phyloP scores from a whole-genome alignment of 2,113 vertebrate genomes.

The Proteles cristata region DNA sequence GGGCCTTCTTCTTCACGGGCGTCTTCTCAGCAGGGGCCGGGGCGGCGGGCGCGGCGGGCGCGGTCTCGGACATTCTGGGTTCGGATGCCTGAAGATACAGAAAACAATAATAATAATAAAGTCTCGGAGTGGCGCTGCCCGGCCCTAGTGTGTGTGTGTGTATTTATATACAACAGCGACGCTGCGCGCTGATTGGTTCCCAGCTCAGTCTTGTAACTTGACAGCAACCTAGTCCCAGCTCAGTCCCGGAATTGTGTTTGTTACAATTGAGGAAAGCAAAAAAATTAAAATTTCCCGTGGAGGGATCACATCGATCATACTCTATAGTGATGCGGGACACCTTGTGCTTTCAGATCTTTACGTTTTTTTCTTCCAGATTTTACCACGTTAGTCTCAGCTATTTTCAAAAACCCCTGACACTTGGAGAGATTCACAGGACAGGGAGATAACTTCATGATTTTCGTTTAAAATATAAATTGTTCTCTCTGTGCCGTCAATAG shows the following conservation, averaged over 20 bases:
- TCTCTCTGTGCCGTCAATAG: not conserved
- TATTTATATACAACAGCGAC: not conserved
- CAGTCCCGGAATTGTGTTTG: not conserved
- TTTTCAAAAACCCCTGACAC: not conserved
- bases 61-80: not conserved
- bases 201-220: slow-evolving; percentile 71
- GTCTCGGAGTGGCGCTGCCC: not conserved
- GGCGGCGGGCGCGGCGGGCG: not conserved
- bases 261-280: slow-evolving; percentile 60
- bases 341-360: slow-evolving; percentile 22
- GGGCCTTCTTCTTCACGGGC: not conserved
- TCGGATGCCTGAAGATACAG: not conserved
- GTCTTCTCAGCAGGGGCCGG: not conserved
- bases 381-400: not conserved
- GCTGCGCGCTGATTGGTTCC: not conserved
- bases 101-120: not conserved
- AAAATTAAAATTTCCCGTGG: slow-evolving; percentile 53
- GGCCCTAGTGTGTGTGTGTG: not conserved
- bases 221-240: not conserved
- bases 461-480: not conserved
- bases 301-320: not conserved
- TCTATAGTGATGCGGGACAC: slow-evolving; percentile 28
- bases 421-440: not conserved
- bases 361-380: not conserved
- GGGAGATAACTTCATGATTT: not conserved